Percentiles rank a stretch among this genome's conserved stretches.
Conservation (phyloP, 2,888 invertebrate species). For the Empis livida region DNA sequence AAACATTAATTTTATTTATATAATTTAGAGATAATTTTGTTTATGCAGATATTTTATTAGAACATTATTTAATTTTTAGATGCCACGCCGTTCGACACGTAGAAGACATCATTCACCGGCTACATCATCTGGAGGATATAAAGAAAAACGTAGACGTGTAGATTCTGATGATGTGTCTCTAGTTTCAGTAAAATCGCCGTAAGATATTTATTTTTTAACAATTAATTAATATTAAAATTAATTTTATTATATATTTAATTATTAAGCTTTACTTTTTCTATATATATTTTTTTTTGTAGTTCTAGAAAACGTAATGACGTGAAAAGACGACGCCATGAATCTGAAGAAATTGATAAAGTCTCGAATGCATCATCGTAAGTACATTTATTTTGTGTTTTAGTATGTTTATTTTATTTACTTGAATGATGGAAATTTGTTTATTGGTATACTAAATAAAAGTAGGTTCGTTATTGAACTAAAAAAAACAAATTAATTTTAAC, state of each 20-base stretch:
- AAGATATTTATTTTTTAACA: conserved; percentile 18
- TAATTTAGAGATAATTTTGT: no score
- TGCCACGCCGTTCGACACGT: conserved; percentile 58
- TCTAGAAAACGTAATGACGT: conserved; percentile 30
- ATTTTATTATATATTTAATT: no score
- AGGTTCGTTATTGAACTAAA: no score
- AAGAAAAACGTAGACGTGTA: conserved; percentile 55
- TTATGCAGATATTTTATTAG: no score
- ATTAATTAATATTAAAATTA: neutral
- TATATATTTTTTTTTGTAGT: conserved; percentile 17
- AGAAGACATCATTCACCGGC: conserved; percentile 67
- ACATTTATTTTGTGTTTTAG: no score
- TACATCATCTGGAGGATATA: conserved; percentile 34
- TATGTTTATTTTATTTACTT: no score
- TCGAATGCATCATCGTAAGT: conserved; percentile 34
- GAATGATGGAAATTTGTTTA: no score
- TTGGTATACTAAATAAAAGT: no score
- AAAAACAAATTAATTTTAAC: no score
- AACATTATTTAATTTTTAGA: conserved; percentile 47
- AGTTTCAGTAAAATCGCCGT: conserved; percentile 28
- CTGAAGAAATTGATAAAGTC: conserved; percentile 37
- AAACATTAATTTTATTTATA: no score
- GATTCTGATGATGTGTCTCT: conserved; percentile 42
- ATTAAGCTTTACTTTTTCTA: no score
- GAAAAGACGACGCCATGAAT: conserved; percentile 52